Evolutionary conservation across 2,888 invertebrate genomes (phyloP), one percentile per base, ranked within the genome.

Genomic region (Cremastobaeus sp.): DNA sequence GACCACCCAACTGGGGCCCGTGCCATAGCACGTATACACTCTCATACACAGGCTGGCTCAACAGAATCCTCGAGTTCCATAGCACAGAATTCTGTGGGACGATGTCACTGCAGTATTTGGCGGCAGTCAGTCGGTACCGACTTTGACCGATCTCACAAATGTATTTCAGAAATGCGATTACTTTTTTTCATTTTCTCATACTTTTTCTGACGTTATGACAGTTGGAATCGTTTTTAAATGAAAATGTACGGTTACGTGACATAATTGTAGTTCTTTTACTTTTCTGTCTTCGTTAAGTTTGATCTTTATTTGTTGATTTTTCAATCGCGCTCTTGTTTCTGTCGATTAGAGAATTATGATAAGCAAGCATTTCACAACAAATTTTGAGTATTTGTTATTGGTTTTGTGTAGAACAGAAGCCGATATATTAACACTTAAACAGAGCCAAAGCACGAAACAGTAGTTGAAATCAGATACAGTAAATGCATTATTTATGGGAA

Each of bases 1-100:
- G 85, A 85, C 85, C 85, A 85, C 85, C 85, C 85, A 85, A 83
- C 83, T 43, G 81, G 84, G 81, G 77, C 83, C 83, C 81, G 83
- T 82, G 83, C 83, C 83, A 78, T 71, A 71, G 82, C 78, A 80
- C 83, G 80, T 80, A 79, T 79, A 81, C 77, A 79, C 78, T 74
- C 77, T 59, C 73, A 74, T 8, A 6, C 60, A 73, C 66, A 57
- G 50, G 1, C 37, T 54, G 50, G 43, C 45, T 62, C 75, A 70
- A 74, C 75, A 77, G 81, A 80, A 78, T 80, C 78, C 79, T 78
- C 78, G 74, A 79, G 78, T 80, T 81, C 78, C 81, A 79, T 81
- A 81, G 81, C 80, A 78, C 80, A 80, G 79, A 74, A 77, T 68
- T 79, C 74, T 55, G 32, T 21, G 68, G 35, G 39, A 65, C 74